Base-by-base conservation (phyloP, 2,113 vertebrate genomes). In the Setophaga coronata region DNA sequence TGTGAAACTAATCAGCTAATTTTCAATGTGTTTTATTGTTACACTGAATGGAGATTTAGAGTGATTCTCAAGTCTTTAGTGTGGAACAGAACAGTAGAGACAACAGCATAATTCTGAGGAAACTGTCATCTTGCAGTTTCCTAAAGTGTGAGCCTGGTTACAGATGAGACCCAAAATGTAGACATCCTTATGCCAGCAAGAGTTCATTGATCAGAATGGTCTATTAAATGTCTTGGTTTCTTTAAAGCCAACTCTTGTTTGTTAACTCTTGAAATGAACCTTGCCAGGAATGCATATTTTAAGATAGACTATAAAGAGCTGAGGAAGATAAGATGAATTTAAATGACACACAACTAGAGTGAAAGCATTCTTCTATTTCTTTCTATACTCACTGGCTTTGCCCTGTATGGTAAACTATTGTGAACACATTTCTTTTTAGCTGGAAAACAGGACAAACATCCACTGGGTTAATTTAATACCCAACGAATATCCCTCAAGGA, bases 391-490 rank as follows among this genome's bases (percentile, higher is more conserved):
- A 4, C 17, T 91, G 48, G 26, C 47, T 67, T 89, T 81, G 36
- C 48, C n/a, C 17, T 60, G 20, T 48, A 5, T 34, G 7, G 16
- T 58, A 38, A 78, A 31, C 42, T 86, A n/a, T 58, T 66, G 50
- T 91, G 36, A 84, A 70, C 34, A 43, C 36, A 62, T 42, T 76
- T 60, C n/a, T 56, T 89, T 78, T 77, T 74, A 61, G 65, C 6
- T 82, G 33, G 62, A 87, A 79, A 82, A 93, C 77, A 85, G 76
- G 91, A 87, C 76, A 89, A 94, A 82, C 87, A 94, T 87, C 54
- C 70, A 85, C 74, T 84, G 93, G 76, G 87, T 96, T 96, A 95
- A 95, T 97, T 93, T 96, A 92, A 96, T 95, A 90, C 66, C 78
- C 71, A 62, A 14, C 0, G 5, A 93, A 61, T 88, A 88, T 96